Evolutionary conservation across 1,140 invertebrate species (phyloP).

Genomic region (Monochamus saltuarius): DNA sequence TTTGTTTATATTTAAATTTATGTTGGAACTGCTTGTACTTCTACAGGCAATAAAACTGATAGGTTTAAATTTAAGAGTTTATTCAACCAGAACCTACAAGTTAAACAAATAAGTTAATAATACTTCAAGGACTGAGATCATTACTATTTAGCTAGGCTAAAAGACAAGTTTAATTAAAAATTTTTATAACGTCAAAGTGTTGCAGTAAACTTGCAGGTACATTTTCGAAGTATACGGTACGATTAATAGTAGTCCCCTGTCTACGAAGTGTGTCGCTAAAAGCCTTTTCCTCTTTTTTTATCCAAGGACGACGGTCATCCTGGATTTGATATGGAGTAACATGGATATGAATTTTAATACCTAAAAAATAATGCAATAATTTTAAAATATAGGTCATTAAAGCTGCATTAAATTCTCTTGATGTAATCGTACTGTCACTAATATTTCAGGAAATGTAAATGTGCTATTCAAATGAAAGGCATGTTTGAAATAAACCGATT

Average conservation of each 20-base stretch:
- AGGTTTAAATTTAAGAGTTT: too few relatives aligned
- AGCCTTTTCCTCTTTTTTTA: conserved; percentile 74
- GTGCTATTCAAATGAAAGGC: too few relatives aligned
- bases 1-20: too few relatives aligned
- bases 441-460: too few relatives aligned
- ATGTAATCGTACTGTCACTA: background rate
- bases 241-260: conserved; percentile 62
- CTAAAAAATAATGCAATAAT: conserved; percentile 48
- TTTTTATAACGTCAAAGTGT: conserved; percentile 71
- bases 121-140: too few relatives aligned
- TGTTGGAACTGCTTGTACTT: too few relatives aligned
- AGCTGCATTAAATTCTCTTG: background rate
- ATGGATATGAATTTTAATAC: conserved; percentile 70
- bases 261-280: conserved; percentile 69
- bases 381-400: background rate
- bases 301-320: conserved; percentile 76
- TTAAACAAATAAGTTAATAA: too few relatives aligned
- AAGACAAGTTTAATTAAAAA: conserved; percentile 47
- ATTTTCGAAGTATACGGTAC: conserved; percentile 67
- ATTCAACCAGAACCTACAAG: too few relatives aligned
- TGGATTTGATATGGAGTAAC: conserved; percentile 83
- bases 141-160: too few relatives aligned
- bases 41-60: too few relatives aligned
- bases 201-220: conserved; percentile 61
- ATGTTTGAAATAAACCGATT: background rate